Percentiles rank a stretch among this genome's conserved stretches.
phyloP scores from a whole-genome alignment of 2,113 vertebrate species.

The Xerus inauris region DNA sequence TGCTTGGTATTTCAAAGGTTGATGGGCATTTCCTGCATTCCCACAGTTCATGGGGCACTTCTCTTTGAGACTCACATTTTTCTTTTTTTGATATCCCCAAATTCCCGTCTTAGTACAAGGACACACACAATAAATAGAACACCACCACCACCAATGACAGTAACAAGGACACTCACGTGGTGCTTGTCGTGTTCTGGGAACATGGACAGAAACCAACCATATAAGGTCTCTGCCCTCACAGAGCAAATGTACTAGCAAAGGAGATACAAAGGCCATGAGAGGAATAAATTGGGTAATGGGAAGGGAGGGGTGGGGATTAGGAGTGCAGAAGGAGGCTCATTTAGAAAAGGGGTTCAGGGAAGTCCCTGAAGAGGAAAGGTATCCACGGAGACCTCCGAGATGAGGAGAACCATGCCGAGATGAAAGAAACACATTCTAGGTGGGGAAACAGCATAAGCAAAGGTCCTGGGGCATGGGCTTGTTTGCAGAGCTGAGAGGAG shows the following conservation, averaged over 20 bases:
- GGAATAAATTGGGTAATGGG: background rate
- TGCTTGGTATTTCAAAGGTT: too few species aligned
- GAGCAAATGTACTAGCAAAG: background rate
- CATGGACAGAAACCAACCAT: background rate
- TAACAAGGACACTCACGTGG: accelerated
- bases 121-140: background rate
- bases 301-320: too few species aligned
- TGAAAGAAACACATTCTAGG: background rate
- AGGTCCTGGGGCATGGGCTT: too few species aligned
- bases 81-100: too few species aligned
- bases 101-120: too few species aligned
- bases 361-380: background rate
- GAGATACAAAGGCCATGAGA: background rate
- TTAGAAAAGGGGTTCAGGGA: background rate
- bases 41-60: too few species aligned
- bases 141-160: too few species aligned
- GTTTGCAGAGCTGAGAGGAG: background rate
- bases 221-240: too few species aligned
- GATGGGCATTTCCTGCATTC: too few species aligned
- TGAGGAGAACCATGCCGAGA: background rate
- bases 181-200: background rate
- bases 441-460: background rate
- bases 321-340: background rate
- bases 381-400: background rate
- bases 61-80: too few species aligned